Evolutionary conservation across 2,888 invertebrate genomes (phyloP).

Genomic region (Drosophila birchii): DNA sequence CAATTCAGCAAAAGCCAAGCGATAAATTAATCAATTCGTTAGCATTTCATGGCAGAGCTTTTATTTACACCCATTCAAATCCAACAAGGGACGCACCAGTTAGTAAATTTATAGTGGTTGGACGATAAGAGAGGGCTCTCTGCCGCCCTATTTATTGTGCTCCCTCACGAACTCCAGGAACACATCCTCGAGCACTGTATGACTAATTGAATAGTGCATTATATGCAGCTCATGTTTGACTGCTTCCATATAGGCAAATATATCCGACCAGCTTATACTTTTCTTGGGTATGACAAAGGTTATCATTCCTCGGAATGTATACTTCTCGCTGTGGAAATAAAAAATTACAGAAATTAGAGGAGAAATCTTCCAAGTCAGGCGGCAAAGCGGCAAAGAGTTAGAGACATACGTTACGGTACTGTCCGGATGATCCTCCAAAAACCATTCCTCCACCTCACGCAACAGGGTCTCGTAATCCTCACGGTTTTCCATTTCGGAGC

Average conservation of each 20-base stretch:
- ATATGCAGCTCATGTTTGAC: constrained; percentile 86
- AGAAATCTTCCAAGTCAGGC: background rate
- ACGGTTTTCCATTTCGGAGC: background rate
- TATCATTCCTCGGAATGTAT: constrained; percentile 87
- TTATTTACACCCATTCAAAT: constrained; percentile 17
- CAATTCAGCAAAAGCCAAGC: constrained; percentile 5
- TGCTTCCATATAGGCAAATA: constrained; percentile 89
- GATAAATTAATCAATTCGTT: constrained; percentile 16
- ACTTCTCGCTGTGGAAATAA: constrained; percentile 86
- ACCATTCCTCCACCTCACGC: constrained; percentile 19
- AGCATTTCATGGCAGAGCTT: constrained; percentile 19
- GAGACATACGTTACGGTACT: constrained; percentile 47
- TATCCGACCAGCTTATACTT: constrained; percentile 87
- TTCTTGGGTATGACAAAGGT: constrained; percentile 87
- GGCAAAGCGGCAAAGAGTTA: too few relatives aligned
- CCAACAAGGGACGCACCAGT: background rate
- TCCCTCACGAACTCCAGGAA: constrained; percentile 86
- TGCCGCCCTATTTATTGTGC: constrained; percentile 4
- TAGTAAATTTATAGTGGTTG: background rate
- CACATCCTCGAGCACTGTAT: constrained; percentile 91
- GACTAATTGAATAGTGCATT: constrained; percentile 90
- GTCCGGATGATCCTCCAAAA: constrained; percentile 40
- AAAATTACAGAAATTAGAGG: background rate
- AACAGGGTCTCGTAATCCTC: constrained; percentile 11
- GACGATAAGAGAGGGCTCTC: constrained; percentile 17